Base-by-base conservation (phyloP, 2,888 invertebrate species). In the Dascillus cervinus region DNA sequence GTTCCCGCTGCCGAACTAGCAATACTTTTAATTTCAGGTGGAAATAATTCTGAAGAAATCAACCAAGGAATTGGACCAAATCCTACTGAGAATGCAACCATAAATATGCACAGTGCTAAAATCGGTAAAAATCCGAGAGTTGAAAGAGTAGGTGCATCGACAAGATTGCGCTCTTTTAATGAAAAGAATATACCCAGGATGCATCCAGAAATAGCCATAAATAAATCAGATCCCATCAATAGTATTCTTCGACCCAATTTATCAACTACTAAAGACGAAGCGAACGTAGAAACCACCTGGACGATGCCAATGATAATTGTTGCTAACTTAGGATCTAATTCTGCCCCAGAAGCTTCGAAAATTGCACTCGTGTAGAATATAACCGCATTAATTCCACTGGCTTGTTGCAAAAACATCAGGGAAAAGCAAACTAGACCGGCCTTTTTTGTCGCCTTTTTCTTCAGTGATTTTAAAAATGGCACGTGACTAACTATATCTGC, bases 51-150 rank as follows among this genome's bases (percentile, higher is more conserved):
- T 2, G 87, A 77, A 59, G 81, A 70, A 70, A 85, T 82, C 70
- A 89, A 74, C 85, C 85, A 86, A 0, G 90, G 90, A 23, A 91
- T 83, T 0, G 90, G 90, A 0, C 90, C 90, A 49, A 80, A 82
- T 21, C 90, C 90, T 19, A 89, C 53, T 0, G 86, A 84, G 65
- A 90, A 90, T 14, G 82, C 73, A 9, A 82, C 60, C 11, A 89
- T 81, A 62, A 84, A 91, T 1, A 83, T 43, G 11, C 84, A 80
- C 9, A 90, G 60, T 14, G 80, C 75, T 1, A 77, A 46, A 3
- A 91, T 62, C 0, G 90, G 89, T 30, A 90, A 56, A 81, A 85
- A 87, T 0, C 73, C 71, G 8, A 87, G 68, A 6, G 64, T 55
- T 0, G 56, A 50, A 0, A 80, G 67, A 11, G 72, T 64, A 0